Base-by-base conservation (phyloP, 92 coral and sea anemone genomes). In the Isaurus tuberculatus region DNA sequence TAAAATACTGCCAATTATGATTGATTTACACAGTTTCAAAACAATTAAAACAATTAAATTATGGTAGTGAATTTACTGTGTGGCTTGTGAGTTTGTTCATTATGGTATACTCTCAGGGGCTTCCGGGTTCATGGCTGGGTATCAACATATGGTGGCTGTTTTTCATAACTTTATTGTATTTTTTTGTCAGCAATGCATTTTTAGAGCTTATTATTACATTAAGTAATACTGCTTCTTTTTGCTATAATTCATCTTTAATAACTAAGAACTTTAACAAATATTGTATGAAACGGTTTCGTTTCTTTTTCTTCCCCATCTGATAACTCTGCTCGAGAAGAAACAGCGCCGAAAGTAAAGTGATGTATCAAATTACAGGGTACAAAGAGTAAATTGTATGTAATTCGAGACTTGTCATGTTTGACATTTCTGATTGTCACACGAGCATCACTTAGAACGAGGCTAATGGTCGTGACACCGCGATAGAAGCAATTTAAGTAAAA, bases 1-100 rank as follows among this genome's bases (percentile, higher is more conserved):
- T 68, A 68, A 68, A 68, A 34, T 53, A 53, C 61, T 68, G 73
- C 40, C 40, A 68, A 68, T 68, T 68, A 68, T 68, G 73, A 68
- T 34, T 68, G 22, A 68, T 68, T 31, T 68, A 36, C 73, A 68
- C 44, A 37, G 37, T 68, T 34, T 68, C 73, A 68, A 68, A 68
- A 68, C 40, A 31, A 68, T 68, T 31, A 68, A 68, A 16, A 68
- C 27, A 37, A 36, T 68, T 68, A 68, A 68, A 68, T 34, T 31
- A 15, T 32, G 40, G 73, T 34, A 68, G 37, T 68, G 48, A 36
- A 68, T 68, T 68, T 68, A 20, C 73, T 68, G 44, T 68, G 19
- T 34, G 27, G 73, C 73, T 68, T 68, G 73, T 68, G 73, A 68
- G 48, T 68, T 68, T 68, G 37, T 22, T 36, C 33, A 31, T 68